A percentile compares a stretch with the other conserved stretches of the same genome.
phyloP scores from a whole-genome alignment of 2,888 invertebrate species.

The Smittia sp. region DNA sequence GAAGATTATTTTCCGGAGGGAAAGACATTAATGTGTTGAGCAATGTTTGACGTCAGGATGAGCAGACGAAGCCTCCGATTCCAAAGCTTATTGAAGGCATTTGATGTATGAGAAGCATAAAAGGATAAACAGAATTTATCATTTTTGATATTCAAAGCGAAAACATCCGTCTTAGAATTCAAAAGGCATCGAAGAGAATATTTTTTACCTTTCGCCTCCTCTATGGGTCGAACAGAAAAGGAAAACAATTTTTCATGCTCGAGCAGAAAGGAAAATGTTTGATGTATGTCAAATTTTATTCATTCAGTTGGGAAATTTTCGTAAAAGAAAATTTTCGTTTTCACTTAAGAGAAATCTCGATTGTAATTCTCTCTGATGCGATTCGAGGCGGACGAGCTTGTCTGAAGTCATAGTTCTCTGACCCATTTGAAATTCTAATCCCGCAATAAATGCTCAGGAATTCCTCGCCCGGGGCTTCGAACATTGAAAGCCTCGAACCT shows the following conservation, averaged over 20 bases:
- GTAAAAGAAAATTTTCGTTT: constrained; percentile 1
- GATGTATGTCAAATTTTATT: constrained; percentile 39
- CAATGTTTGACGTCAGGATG: constrained; percentile 3
- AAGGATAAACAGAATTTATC: constrained; percentile 1
- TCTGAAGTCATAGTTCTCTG: background rate
- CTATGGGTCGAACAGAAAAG: background rate
- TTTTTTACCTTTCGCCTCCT: constrained; percentile 17
- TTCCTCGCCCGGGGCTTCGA: background rate
- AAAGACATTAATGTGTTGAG: constrained; percentile 34
- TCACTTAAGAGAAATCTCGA: background rate
- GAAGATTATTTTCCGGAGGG: background rate
- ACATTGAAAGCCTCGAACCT: background rate
- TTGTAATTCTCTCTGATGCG: background rate
- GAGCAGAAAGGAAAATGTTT: constrained; percentile 21
- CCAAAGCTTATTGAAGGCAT: background rate
- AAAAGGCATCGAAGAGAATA: background rate
- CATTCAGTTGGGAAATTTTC: constrained; percentile 29
- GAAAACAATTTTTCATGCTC: constrained; percentile 22
- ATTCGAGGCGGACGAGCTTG: background rate
- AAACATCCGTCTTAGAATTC: constrained; percentile 20
- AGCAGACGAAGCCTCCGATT: background rate
- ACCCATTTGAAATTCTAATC: constrained; percentile 9
- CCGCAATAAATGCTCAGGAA: constrained; percentile 8
- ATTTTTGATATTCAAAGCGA: constrained; percentile 17
- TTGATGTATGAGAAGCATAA: constrained; percentile 18